Percentiles rank a stretch among this genome's conserved stretches.
Evolutionary conservation across 2,888 invertebrate species (phyloP).

Genomic region (Bedellia somnulentella): DNA sequence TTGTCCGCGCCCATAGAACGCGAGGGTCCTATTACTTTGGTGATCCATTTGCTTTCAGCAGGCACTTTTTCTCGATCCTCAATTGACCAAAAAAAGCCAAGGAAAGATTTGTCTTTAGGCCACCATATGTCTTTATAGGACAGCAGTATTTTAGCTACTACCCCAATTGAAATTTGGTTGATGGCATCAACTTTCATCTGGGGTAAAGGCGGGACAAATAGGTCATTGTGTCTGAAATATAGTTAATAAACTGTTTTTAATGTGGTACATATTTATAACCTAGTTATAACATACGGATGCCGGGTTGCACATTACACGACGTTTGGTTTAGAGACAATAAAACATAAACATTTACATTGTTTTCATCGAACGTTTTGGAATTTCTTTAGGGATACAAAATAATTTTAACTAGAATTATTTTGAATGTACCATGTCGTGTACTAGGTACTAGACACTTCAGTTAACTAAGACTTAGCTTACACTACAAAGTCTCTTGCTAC

Average conservation of each 20-base stretch:
- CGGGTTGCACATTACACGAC: no score
- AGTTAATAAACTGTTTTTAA: neutral
- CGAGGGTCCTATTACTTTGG: slow-evolving; percentile 2
- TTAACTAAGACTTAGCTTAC: no score
- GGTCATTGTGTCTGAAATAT: slow-evolving; percentile 17
- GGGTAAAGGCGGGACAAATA: slow-evolving; percentile 58
- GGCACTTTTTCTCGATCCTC: slow-evolving; percentile 3
- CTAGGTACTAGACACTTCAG: no score
- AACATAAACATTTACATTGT: no score
- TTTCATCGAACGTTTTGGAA: no score
- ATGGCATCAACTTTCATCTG: slow-evolving; percentile 46
- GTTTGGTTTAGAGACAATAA: no score
- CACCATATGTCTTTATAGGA: slow-evolving; percentile 65
- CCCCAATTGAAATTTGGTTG: slow-evolving; percentile 58
- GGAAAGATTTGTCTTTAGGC: slow-evolving; percentile 26
- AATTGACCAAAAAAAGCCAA: slow-evolving; percentile 29
- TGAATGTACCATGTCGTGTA: no score
- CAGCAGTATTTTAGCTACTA: slow-evolving; percentile 65
- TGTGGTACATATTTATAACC: no score
- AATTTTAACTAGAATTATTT: no score
- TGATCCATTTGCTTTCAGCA: slow-evolving; percentile 4
- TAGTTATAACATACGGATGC: no score
- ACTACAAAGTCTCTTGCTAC: no score
- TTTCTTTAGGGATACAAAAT: no score
- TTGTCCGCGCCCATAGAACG: slow-evolving; percentile 5